These are phyloP conservation scores for Drosophila lowei DNA, from an alignment of 1,140 invertebrate genomes.

Conservation along the genomic window DNA sequence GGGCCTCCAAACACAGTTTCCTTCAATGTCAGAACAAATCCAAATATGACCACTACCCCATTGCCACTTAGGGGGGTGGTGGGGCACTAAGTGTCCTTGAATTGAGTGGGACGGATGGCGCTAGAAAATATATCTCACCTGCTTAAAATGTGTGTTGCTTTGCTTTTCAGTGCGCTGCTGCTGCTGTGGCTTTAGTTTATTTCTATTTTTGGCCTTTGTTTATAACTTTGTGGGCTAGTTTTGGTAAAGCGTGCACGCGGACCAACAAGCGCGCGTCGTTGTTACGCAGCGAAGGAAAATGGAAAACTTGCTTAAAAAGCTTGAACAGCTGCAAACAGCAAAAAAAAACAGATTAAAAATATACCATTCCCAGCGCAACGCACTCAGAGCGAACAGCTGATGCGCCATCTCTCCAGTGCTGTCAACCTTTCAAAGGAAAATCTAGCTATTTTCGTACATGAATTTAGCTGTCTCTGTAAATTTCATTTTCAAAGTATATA, in stretches of 20 bases:
- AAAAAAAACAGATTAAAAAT: too few species aligned
- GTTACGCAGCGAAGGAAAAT: constrained; percentile 56
- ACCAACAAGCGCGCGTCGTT: constrained; percentile 24
- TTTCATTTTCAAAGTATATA: too few species aligned
- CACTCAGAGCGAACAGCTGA: too few species aligned
- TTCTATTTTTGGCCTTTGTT: constrained; percentile 75
- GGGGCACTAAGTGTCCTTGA: constrained; percentile 54
- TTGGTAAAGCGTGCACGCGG: constrained; percentile 7
- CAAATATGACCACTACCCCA: constrained; percentile 14
- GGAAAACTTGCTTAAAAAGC: constrained; percentile 63
- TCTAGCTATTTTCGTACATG: too few species aligned
- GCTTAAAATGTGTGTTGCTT: constrained; percentile 14
- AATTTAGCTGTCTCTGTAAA: too few species aligned
- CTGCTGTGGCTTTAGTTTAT: constrained; percentile 19
- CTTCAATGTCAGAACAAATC: constrained; percentile 41
- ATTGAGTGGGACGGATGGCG: not conserved
- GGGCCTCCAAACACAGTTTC: constrained; percentile 9
- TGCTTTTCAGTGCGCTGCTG: constrained; percentile 14
- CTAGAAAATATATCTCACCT: constrained; percentile 63
- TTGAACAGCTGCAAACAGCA: constrained; percentile 19
- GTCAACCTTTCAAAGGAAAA: too few species aligned
- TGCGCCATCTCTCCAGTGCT: too few species aligned
- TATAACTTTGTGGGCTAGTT: constrained; percentile 40
- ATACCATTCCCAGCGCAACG: too few species aligned
- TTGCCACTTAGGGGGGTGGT: not conserved